Conservation (phyloP, 2,113 vertebrate genomes). For the Periophthalmodon schlosseri region DNA sequence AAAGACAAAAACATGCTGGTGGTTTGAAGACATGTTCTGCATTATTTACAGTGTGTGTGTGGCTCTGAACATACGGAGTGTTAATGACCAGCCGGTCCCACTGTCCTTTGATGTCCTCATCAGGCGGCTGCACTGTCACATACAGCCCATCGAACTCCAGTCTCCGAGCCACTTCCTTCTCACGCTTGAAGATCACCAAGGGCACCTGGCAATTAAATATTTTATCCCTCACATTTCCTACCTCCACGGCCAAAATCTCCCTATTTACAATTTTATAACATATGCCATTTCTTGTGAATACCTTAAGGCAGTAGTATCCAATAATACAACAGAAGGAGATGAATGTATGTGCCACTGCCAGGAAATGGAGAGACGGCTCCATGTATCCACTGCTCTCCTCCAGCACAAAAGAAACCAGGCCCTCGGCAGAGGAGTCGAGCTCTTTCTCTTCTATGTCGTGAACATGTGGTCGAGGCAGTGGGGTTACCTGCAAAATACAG, state of each 20-base stretch:
- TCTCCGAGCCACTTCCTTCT: constrained; percentile 93
- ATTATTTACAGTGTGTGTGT: neutral
- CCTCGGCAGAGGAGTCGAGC: constrained; percentile 19
- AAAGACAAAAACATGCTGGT: constrained; percentile 42
- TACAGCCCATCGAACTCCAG: constrained; percentile 95
- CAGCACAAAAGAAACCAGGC: constrained; percentile 82
- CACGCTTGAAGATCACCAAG: constrained; percentile 93
- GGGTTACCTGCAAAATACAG: constrained; percentile 80
- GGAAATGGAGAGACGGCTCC: constrained; percentile 83
- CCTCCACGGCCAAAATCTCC: neutral
- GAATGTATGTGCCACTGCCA: constrained; percentile 89
- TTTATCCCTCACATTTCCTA: neutral
- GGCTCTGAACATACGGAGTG: constrained; percentile 83
- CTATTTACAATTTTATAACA: neutral
- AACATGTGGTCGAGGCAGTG: constrained; percentile 60
- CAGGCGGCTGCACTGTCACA: constrained; percentile 91
- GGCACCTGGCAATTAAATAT: constrained; percentile 82
- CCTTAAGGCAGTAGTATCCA: constrained; percentile 95
- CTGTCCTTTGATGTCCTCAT: constrained; percentile 96
- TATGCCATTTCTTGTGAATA: constrained; percentile 44
- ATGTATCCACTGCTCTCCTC: constrained; percentile 95
- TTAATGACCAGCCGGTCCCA: constrained; percentile 96
- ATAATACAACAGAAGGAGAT: constrained; percentile 97
- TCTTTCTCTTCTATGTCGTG: constrained; percentile 65
- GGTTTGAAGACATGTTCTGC: too few relatives aligned